These are phyloP conservation scores for Craterocephalus amniculus DNA, from an alignment of 2,797 vertebrate species.

Conservation along the genomic window DNA sequence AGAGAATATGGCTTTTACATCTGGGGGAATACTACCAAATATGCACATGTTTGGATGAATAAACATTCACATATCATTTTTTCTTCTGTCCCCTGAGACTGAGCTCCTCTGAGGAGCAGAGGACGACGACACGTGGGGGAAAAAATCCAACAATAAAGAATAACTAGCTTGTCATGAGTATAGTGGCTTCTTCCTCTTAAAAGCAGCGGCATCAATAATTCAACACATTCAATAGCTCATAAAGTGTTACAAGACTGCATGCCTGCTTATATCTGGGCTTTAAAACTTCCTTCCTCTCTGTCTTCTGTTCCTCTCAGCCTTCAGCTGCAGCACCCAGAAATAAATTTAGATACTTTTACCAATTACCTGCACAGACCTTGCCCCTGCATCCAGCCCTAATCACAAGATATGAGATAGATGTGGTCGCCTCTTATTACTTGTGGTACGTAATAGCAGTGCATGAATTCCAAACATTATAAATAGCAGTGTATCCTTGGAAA, in stretches of 20 bases:
- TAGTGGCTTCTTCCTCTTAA: conserved; percentile 15
- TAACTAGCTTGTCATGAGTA: conserved; percentile 1
- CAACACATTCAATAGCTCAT: conserved; percentile 34
- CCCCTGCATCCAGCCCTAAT: neutral
- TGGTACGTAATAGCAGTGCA: neutral
- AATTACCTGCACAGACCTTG: conserved; percentile 7
- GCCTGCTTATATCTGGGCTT: conserved; percentile 26
- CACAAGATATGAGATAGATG: conserved; percentile 12
- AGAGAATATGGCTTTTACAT: conserved; percentile 3
- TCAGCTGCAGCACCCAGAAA: neutral
- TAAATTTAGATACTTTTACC: conserved; percentile 7
- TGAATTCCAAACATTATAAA: neutral
- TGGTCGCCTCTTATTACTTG: neutral
- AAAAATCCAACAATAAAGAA: conserved; percentile 19
- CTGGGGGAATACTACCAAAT: neutral
- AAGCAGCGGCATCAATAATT: conserved; percentile 53
- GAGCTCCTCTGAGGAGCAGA: neutral
- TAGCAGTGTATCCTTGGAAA: neutral
- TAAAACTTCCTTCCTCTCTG: conserved; percentile 2
- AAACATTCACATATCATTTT: neutral
- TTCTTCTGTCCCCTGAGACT: conserved; percentile 9
- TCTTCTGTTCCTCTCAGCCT: neutral
- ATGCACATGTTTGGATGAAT: conserved; percentile 1
- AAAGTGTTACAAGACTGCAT: conserved; percentile 11
- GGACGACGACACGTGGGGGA: conserved; percentile 7